Percentiles rank a stretch among this genome's conserved stretches.
Evolutionary conservation across 2,888 invertebrate species (phyloP).

Genomic region (Rhodophaea formosa): DNA sequence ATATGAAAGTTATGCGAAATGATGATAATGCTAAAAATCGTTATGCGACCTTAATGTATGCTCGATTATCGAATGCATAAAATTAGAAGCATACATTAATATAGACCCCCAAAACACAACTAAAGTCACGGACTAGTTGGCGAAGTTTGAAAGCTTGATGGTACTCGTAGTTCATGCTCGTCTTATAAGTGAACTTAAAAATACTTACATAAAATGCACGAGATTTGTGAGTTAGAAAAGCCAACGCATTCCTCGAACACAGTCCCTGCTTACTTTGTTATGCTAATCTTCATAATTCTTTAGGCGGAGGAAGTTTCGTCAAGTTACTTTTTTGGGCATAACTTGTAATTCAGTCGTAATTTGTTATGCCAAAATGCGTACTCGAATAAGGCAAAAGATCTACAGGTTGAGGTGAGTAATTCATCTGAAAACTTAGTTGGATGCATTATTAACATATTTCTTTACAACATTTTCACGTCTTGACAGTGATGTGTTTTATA

Average conservation of each 20-base stretch:
- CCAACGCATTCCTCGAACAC: conserved; percentile 68
- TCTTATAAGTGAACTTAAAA: conserved; percentile 26
- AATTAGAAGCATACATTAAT: no score
- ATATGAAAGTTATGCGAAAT: no score
- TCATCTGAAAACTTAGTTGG: conserved; percentile 22
- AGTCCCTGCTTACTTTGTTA: conserved; percentile 77
- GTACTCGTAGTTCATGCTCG: conserved; percentile 7
- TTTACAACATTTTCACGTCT: no score
- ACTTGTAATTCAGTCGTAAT: conserved; percentile 75
- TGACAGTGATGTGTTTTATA: no score
- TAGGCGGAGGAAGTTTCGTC: conserved; percentile 66
- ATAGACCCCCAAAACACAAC: not conserved
- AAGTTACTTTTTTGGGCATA: conserved; percentile 75
- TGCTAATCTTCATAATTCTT: conserved; percentile 80
- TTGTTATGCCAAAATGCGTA: conserved; percentile 62
- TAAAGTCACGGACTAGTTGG: not conserved
- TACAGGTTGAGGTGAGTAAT: conserved; percentile 23
- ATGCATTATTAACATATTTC: conserved; percentile 26
- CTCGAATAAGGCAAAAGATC: conserved; percentile 34
- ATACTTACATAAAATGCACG: conserved; percentile 35
- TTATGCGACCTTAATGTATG: no score
- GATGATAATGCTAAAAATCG: no score
- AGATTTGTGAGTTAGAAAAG: conserved; percentile 59
- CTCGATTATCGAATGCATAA: no score
- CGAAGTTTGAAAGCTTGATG: conserved; percentile 5